These are phyloP conservation scores for Malurus elegans DNA, from an alignment of 2,113 vertebrate genomes.

Conservation along the genomic window DNA sequence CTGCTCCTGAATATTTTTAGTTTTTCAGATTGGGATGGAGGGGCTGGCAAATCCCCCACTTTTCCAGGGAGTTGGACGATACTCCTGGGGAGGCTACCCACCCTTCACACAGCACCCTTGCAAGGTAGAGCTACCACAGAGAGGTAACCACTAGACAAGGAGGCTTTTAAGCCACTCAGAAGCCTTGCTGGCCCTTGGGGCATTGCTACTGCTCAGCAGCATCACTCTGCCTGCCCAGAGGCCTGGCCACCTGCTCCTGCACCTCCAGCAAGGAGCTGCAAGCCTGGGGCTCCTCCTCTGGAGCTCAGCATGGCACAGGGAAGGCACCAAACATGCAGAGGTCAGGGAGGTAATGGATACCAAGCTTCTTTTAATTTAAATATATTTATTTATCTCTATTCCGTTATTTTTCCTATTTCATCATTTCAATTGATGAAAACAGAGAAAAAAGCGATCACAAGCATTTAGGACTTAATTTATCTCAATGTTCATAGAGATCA, in stretches of 20 bases:
- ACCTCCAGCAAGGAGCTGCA: not conserved
- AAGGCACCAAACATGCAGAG: fast-evolving
- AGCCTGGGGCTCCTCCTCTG: not conserved
- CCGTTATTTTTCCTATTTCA: not conserved
- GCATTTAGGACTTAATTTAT: not conserved
- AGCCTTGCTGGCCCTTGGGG: not conserved
- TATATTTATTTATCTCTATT: not conserved
- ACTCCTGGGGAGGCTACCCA: fast-evolving
- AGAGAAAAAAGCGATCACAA: not conserved
- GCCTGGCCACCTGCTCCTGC: fast-evolving
- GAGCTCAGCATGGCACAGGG: not conserved
- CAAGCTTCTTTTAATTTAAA: not conserved
- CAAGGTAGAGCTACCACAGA: not conserved
- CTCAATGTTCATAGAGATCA: not conserved
- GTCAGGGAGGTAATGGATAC: not conserved
- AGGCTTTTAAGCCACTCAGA: not conserved
- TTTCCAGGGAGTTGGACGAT: not conserved
- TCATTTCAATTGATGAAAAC: not conserved
- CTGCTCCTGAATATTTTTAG: not conserved
- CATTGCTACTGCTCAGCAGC: not conserved
- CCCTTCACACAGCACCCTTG: not conserved
- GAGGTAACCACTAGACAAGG: not conserved
- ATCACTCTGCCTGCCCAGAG: not conserved
- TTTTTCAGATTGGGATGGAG: not conserved
- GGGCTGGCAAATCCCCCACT: not conserved